These are phyloP conservation scores for Rhingia campestris DNA, from an alignment of 2,888 invertebrate species.

Conservation along the genomic window DNA sequence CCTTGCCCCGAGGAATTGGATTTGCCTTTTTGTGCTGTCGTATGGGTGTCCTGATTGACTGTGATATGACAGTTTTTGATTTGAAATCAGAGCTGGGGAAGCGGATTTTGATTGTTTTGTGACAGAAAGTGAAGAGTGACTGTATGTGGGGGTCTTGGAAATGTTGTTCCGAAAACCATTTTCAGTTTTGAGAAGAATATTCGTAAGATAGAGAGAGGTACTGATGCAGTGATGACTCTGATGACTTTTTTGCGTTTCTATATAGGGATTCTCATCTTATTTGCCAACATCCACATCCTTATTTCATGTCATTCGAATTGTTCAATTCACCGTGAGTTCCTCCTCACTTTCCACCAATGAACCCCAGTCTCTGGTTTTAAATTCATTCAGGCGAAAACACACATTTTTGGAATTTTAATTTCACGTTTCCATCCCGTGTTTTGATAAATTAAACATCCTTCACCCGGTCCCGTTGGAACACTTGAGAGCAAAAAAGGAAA, in stretches of 20 bases:
- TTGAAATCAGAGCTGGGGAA: constrained; percentile 53
- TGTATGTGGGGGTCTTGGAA: not conserved
- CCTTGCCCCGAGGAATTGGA: constrained; percentile 53
- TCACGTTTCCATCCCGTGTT: constrained; percentile 45
- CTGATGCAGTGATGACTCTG: too few species aligned
- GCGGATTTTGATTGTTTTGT: constrained; percentile 23
- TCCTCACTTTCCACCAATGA: too few species aligned
- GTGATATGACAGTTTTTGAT: constrained; percentile 70
- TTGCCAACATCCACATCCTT: too few species aligned
- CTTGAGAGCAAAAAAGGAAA: constrained; percentile 34
- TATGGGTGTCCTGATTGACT: constrained; percentile 53
- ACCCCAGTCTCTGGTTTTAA: too few species aligned
- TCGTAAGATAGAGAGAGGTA: too few species aligned
- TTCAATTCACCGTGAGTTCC: too few species aligned
- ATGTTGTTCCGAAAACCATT: too few species aligned
- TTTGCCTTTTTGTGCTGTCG: constrained; percentile 30
- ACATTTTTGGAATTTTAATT: constrained; percentile 28
- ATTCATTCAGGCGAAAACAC: not conserved
- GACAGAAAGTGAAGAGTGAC: not conserved
- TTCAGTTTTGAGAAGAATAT: too few species aligned
- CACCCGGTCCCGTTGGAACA: constrained; percentile 12
- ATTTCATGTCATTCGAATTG: too few species aligned
- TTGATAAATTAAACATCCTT: constrained; percentile 56
- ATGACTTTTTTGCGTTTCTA: too few species aligned
- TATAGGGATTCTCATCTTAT: too few species aligned